Evolutionary conservation across 1,140 invertebrate species (phyloP), one percentile per base, ranked within the genome.

Genomic region (Stegodyphus mimosarum): DNA sequence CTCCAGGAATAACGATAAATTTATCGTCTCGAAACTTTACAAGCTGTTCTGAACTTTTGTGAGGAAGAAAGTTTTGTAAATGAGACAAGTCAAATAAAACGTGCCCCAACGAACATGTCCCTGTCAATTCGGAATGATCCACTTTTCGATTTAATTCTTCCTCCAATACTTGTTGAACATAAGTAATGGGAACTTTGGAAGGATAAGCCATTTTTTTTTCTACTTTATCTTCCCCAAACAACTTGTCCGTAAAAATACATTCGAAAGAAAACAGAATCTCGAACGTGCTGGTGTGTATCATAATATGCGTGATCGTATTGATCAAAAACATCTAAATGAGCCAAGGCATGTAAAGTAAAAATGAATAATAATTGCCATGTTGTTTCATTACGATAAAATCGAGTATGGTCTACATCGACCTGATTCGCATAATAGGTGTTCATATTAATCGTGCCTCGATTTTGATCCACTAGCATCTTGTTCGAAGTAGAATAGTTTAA

Each of bases 261-360:
- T 5, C 50, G 55, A 55, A 53, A 81, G 63, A 81, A 81, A 15
- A n/a, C 11, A 6, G 79, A 81, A 9, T 81, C 70, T 49, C 70
- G 6, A 1, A 81, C 7, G 0, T 53, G 60, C 69, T 63, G 48
- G 15, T 81, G 79, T 10, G 69, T 50, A 73, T 81, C 79, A n/a
- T 81, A 81, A 60, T 64, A 15, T n/a, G 69, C 53, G 51, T 81
- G 69, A 6, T 73, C 17, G 10, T 81, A 81, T 13, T 72, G 72
- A 48, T 81, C 79, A 50, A 63, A 81, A 0, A 66, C 33, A 18
- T 81, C 79, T 55, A 52, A 81, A 52, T 81, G 79, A n/a, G 69
- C 69, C 79, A 81, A 33, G 6, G 52, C 50, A 7, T 81, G 79
- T 5, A 72, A 33, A 15, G 70, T 63, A 13, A 60, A 69, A 6